Conservation (phyloP, 1,140 invertebrate genomes). For the Drosophila rufa region DNA sequence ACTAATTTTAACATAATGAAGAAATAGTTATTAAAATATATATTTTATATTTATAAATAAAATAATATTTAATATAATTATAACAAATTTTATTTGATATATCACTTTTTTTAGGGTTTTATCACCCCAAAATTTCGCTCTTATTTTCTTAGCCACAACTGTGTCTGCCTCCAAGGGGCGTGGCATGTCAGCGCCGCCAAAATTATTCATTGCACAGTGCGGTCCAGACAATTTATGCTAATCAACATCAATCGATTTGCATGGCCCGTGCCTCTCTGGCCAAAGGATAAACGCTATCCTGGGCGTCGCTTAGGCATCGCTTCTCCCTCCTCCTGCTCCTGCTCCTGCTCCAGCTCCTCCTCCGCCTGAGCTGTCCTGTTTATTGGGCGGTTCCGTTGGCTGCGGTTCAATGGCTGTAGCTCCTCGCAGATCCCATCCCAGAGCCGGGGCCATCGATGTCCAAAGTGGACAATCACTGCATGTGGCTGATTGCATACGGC, state of each 20-base stretch:
- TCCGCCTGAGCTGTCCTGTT: conserved; percentile 43
- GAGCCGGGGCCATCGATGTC: conserved; percentile 16
- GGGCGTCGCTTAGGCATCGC: not conserved
- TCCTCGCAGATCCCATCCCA: conserved; percentile 24
- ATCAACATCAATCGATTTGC: conserved; percentile 84
- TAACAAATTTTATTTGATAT: no score
- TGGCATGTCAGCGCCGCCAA: conserved; percentile 64
- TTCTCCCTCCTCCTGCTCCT: not conserved
- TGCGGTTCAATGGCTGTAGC: conserved; percentile 55
- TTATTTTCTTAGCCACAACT: not conserved
- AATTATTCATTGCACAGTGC: conserved; percentile 84
- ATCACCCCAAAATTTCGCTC: no score
- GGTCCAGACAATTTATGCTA: conserved; percentile 85
- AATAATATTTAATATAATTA: no score
- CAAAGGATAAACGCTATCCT: conserved; percentile 61
- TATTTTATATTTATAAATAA: no score
- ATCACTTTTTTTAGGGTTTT: not conserved
- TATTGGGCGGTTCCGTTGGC: conserved; percentile 72
- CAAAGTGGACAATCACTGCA: conserved; percentile 79
- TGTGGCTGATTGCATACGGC: conserved; percentile 70
- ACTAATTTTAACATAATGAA: no score
- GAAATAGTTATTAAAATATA: not conserved
- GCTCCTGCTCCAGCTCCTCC: no score
- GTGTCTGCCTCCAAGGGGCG: conserved; percentile 10
- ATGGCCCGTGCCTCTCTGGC: conserved; percentile 54